Evolutionary conservation across 2,797 vertebrate genomes (phyloP), one percentile per base, ranked within the genome.

Genomic region (Simalia tracyae): DNA sequence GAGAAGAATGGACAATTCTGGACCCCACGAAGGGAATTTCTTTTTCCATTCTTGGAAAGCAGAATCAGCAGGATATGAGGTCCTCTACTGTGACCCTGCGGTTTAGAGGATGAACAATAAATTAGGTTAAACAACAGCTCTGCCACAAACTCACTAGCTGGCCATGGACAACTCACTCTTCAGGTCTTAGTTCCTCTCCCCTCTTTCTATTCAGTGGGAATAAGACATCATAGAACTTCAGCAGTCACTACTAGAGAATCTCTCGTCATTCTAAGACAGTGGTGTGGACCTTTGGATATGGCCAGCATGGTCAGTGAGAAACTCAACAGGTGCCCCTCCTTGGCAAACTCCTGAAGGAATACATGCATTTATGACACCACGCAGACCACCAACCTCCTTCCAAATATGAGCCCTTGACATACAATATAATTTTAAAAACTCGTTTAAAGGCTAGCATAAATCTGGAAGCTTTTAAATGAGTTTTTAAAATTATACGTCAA

Each of bases 1-100:
- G n/a, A 57, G 14, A 86, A n/a, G 9, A 7, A 28, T 0, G 84
- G 1, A 3, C 0, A 0, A 0, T 31, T 0, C 0, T 0, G 0
- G 8, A 42, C 81, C 2, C 8, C 8, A 63, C 24, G 0, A 56
- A n/a, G 1, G 8, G 22, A 24, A 42, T 15, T 31, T 46, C 5
- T 4, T 24, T 61, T 54, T 5, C 17, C 46, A 14, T 15, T 3
- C 26, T 17, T 46, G 3, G 31, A 81, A 81, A 60, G 26, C 31
- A n/a, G 8, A 63, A 87, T 88, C 36, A 26, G 24, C 46, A 28
- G 42, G 87, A 86, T 26, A 64, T 24, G 12, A 28, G 31, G 50
- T 19, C 24, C 26, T 9, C 56, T 24, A 14, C 11, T 36, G n/a
- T 14, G 50, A n/a, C 28, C 2, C 9, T 6, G 46, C 68, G 14